phyloP scores from a whole-genome alignment of 2,888 invertebrate genomes.

The Spilarctia lutea region DNA sequence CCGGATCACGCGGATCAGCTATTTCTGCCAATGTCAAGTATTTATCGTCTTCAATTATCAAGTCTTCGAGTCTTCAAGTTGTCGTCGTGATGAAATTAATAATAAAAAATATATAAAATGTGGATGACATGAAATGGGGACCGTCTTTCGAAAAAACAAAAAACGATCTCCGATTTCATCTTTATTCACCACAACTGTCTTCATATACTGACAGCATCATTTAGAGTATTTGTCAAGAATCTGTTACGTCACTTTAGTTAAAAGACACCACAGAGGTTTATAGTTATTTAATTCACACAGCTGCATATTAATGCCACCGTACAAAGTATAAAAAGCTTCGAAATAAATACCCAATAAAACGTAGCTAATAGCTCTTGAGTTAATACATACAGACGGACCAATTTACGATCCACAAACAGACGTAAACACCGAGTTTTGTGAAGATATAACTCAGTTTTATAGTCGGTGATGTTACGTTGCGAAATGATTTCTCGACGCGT shows the following conservation, averaged over 20 bases:
- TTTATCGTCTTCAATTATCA: too few relatives aligned
- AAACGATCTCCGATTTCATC: too few relatives aligned
- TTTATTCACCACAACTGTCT: background rate
- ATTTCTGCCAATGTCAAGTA: too few relatives aligned
- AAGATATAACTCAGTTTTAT: slow-evolving; percentile 52
- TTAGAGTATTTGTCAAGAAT: background rate
- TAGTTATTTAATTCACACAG: slow-evolving; percentile 22
- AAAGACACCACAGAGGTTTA: slow-evolving; percentile 5
- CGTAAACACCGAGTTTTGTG: slow-evolving; percentile 51
- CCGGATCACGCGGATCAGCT: too few relatives aligned
- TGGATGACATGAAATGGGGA: too few relatives aligned
- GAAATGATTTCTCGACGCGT: slow-evolving; percentile 33
- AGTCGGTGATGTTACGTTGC: slow-evolving; percentile 34
- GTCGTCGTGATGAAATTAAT: too few relatives aligned
- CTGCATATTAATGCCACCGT: slow-evolving; percentile 26
- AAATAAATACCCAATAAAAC: slow-evolving; percentile 52
- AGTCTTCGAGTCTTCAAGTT: too few relatives aligned
- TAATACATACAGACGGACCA: slow-evolving; percentile 48
- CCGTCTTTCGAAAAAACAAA: too few relatives aligned
- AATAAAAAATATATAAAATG: too few relatives aligned
- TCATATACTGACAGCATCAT: background rate
- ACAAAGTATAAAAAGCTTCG: slow-evolving; percentile 44
- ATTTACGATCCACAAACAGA: slow-evolving; percentile 53
- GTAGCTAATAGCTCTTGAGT: slow-evolving; percentile 48
- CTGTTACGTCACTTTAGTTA: background rate